Conservation (phyloP, 2,113 vertebrate genomes). For the Chauna torquata region DNA sequence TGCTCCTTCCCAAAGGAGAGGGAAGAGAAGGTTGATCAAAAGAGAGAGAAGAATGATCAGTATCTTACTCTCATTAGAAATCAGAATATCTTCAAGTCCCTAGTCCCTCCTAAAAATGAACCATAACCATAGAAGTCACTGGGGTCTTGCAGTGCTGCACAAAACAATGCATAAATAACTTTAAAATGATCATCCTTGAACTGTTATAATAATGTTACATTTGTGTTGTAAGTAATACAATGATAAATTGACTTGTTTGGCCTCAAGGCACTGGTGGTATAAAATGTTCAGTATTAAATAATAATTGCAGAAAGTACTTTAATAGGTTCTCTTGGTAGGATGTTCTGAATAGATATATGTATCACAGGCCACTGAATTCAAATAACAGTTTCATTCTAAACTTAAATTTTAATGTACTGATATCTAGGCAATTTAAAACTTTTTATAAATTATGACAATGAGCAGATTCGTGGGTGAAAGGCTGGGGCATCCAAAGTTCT, state of each 20-base stretch:
- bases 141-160: neutral
- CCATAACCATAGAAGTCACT: neutral
- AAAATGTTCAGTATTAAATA: slow-evolving; percentile 55
- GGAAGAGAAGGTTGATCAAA: neutral
- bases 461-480: slow-evolving; percentile 37
- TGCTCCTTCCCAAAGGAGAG: neutral
- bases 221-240: neutral
- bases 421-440: slow-evolving; percentile 30
- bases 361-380: slow-evolving; percentile 51
- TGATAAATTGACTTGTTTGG: neutral
- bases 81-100: neutral
- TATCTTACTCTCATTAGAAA: neutral
- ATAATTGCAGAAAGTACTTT: slow-evolving; percentile 49
- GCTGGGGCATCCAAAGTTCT: slow-evolving; percentile 14
- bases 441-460: slow-evolving; percentile 57
- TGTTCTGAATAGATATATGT: slow-evolving; percentile 5
- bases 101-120: neutral
- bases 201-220: neutral
- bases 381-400: slow-evolving; percentile 21
- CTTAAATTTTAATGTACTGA: slow-evolving; percentile 32
- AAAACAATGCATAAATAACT: neutral
- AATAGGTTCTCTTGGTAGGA: slow-evolving; percentile 4
- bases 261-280: neutral
- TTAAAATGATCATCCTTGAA: neutral
- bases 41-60: neutral